Percentiles rank a stretch among this genome's conserved stretches.
phyloP scores from a whole-genome alignment of 2,113 vertebrate genomes.

The Siniperca knerii region DNA sequence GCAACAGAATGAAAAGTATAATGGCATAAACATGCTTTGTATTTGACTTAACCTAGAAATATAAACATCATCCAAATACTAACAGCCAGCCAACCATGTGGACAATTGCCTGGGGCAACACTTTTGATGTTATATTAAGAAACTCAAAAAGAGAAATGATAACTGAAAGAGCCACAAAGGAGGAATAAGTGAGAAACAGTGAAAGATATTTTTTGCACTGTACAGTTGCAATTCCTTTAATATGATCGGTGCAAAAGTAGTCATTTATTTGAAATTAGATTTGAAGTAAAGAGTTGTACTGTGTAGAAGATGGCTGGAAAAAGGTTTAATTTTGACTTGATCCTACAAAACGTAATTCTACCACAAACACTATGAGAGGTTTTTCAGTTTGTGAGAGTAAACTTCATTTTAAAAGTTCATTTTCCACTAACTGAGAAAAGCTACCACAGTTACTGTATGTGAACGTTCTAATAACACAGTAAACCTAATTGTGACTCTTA shows the following conservation, averaged over 20 bases:
- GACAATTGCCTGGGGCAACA: background rate
- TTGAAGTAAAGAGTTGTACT: background rate
- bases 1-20: background rate
- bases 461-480: background rate
- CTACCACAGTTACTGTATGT: background rate
- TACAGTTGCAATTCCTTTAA: background rate
- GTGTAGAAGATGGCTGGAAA: background rate
- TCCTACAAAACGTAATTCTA: background rate
- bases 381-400: background rate
- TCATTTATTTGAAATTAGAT: background rate
- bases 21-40: background rate
- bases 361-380: background rate
- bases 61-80: background rate
- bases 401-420: background rate
- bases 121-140: background rate
- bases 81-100: background rate
- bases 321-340: background rate
- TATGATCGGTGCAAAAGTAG: background rate
- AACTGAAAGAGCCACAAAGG: background rate
- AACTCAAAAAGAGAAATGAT: slow-evolving; percentile 1
- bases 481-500: background rate
- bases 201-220: background rate
- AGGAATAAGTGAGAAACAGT: background rate
- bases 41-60: background rate
- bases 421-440: background rate